Percentiles rank a stretch among this genome's conserved stretches.
phyloP scores from a whole-genome alignment of 1,140 invertebrate genomes.

The Helicoverpa zea region DNA sequence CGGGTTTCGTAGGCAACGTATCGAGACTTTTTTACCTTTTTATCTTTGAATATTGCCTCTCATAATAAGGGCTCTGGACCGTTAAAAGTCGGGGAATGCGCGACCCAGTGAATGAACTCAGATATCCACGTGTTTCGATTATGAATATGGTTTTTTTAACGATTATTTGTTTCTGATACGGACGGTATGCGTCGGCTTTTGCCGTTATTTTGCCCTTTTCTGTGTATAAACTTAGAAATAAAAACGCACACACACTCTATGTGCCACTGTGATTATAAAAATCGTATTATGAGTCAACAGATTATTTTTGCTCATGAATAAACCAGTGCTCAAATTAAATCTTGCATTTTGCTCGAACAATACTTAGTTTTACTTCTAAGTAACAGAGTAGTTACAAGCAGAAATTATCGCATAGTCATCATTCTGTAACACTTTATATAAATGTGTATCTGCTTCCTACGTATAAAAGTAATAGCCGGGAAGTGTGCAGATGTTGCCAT shows the following conservation, averaged over 20 bases:
- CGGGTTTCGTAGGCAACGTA: slow-evolving; percentile 63
- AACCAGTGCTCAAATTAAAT: neutral
- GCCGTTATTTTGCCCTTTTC: neutral
- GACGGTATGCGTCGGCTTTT: neutral
- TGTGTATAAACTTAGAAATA: too few species aligned
- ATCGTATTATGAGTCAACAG: too few species aligned
- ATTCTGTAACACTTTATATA: too few species aligned
- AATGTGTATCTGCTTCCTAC: slow-evolving; percentile 10
- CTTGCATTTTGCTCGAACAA: too few species aligned
- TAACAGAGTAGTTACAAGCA: too few species aligned
- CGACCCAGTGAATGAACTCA: slow-evolving; percentile 77
- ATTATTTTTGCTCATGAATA: neutral
- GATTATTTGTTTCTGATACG: slow-evolving; percentile 63
- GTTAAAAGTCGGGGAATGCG: slow-evolving; percentile 72
- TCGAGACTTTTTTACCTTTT: slow-evolving; percentile 70
- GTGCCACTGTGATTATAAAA: too few species aligned
- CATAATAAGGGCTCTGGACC: slow-evolving; percentile 75
- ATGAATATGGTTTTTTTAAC: slow-evolving; percentile 60
- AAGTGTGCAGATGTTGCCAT: slow-evolving; percentile 4
- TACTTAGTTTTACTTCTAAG: too few species aligned
- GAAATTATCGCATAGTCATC: too few species aligned
- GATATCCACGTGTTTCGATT: slow-evolving; percentile 57
- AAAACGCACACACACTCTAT: too few species aligned
- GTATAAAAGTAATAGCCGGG: slow-evolving; percentile 1
- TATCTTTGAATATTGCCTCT: slow-evolving; percentile 80